Evolutionary conservation across 2,113 vertebrate species (phyloP).

Genomic region (Pitta sordida): DNA sequence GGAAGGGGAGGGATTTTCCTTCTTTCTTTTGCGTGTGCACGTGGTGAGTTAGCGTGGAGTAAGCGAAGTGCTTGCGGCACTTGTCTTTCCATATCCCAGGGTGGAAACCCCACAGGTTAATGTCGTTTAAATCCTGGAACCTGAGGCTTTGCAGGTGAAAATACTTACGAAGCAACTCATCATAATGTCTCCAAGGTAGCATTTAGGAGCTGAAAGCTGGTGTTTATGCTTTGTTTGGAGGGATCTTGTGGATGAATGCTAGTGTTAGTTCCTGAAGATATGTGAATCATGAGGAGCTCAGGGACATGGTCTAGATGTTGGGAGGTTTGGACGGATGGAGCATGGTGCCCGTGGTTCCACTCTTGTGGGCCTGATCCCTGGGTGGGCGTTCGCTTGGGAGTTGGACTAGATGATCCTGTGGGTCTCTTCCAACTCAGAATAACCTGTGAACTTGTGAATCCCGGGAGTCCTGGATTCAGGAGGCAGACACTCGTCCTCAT

Average conservation of each 20-base stretch:
- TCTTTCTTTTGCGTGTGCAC: accelerated
- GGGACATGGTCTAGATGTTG: too few species aligned
- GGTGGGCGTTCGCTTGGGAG: too few species aligned
- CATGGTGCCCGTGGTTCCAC: too few species aligned
- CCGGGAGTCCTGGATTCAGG: not conserved
- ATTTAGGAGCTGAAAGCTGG: not conserved
- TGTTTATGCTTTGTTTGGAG: not conserved
- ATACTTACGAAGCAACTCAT: not conserved
- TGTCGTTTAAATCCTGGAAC: not conserved
- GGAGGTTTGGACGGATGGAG: too few species aligned
- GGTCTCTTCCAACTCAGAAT: too few species aligned
- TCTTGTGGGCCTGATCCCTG: too few species aligned
- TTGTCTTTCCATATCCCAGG: not conserved
- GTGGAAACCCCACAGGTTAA: not conserved
- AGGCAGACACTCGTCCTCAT: not conserved
- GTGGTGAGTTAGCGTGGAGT: not conserved
- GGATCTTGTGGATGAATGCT: not conserved
- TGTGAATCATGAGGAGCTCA: too few species aligned
- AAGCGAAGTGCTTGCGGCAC: accelerated
- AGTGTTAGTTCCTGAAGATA: not conserved
- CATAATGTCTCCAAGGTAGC: not conserved
- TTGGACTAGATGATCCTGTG: too few species aligned
- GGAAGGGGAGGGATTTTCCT: not conserved
- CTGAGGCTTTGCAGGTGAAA: not conserved
- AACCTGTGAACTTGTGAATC: too few species aligned